Conservation (phyloP, 2,888 invertebrate species). For the Tiphia femorata region DNA sequence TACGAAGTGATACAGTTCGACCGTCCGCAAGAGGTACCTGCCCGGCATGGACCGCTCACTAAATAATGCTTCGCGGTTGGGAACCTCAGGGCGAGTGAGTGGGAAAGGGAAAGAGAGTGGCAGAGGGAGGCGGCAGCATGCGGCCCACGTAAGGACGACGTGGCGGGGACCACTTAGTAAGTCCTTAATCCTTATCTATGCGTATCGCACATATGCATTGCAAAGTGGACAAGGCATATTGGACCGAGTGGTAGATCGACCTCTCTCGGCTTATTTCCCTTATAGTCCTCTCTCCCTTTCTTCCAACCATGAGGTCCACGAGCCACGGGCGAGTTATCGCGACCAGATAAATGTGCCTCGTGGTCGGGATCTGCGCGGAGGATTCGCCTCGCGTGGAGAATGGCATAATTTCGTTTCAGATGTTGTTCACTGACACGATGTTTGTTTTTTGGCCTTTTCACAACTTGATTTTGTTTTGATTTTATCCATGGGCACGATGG, state of each 20-base stretch:
- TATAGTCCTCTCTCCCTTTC: too few species aligned
- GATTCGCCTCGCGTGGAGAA: too few species aligned
- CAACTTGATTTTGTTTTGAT: too few species aligned
- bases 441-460: neutral
- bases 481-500: too few species aligned
- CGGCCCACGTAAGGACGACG: constrained; percentile 29
- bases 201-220: constrained; percentile 60
- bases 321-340: constrained; percentile 38
- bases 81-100: neutral
- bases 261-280: too few species aligned
- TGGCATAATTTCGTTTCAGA: too few species aligned
- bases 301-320: too few species aligned
- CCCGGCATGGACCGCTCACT: constrained; percentile 24
- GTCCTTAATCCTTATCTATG: constrained; percentile 64
- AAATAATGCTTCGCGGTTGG: constrained; percentile 34
- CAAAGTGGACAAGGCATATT: constrained; percentile 56
- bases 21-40: constrained; percentile 20
- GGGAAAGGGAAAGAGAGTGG: neutral
- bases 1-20: constrained; percentile 49
- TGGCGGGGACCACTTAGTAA: constrained; percentile 49
- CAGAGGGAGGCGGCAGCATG: constrained; percentile 25
- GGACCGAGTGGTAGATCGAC: constrained; percentile 43
- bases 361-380: too few species aligned
- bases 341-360: constrained; percentile 24
- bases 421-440: constrained; percentile 16